Evolutionary conservation across 1,140 invertebrate species (phyloP), one percentile per base, ranked within the genome.

Genomic region (Oncopodura yosiiana): DNA sequence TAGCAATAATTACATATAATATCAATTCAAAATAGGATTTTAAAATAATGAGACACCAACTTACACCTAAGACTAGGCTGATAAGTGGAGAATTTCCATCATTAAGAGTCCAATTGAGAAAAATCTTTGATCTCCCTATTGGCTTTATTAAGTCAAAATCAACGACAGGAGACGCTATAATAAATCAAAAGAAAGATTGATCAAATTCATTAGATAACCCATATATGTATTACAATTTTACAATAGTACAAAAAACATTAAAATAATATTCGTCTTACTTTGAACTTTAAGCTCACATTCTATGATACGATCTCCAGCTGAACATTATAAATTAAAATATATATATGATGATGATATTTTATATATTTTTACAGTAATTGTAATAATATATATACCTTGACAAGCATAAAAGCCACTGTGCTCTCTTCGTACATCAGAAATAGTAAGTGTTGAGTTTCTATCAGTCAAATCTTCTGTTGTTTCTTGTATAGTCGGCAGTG

Each of bases 61-160:
- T 41, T 44, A 61, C 58, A 29, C 14, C 44, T 18, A 61, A 39
- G 12, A 30, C 26, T n/a, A 61, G 34, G 14, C 53, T 42, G 5
- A 24, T 48, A 11, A 61, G 16, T 6, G 80, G 78, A 38, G 78
- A 78, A 66, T 89, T 88, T 56, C 83, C 84, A 53, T 84, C 77
- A 48, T 81, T 77, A 0, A 86, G 71, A 0, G 86, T 88, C 86
- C 86, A 90, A 68, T 88, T 88, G 0, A 88, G 64, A 67, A 78
- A 90, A 41, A 90, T 80, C 68, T 81, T 79, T 12, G 75, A 74
- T 12, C 78, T 77, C 23, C 82, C 84, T 5, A 89, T 82, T 0
- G 83, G 78, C 68, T 84, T 86, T 1, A 84, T 78, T 48, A 78
- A 80, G 65, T 85, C 81, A 52, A 87, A 78, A 45, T 73, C 75